These are phyloP conservation scores for Dicrostonyx torquatus DNA, from an alignment of 2,797 vertebrate species.

Conservation along the genomic window DNA sequence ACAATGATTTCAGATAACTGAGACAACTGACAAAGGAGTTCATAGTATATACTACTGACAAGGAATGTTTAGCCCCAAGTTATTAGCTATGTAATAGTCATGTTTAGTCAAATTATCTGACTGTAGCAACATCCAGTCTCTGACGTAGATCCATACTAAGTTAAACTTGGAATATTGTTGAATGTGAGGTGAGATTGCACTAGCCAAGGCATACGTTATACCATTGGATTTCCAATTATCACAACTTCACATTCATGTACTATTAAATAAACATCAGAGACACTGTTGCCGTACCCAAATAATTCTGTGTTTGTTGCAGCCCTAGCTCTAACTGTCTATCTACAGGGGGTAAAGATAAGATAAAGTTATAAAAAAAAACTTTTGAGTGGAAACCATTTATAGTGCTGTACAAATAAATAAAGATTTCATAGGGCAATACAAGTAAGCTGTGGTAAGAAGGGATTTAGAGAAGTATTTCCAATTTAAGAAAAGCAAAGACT, in stretches of 20 bases:
- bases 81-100: background rate
- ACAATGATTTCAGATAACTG: constrained; percentile 18
- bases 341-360: background rate
- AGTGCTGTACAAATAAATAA: background rate
- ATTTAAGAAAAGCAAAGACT: background rate
- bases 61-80: background rate
- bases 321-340: background rate
- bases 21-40: constrained; percentile 6
- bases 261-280: constrained; percentile 1
- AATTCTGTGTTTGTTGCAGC: background rate
- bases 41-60: background rate
- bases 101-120: background rate
- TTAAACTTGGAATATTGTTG: background rate
- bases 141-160: background rate
- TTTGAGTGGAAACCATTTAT: background rate
- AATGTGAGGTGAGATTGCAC: background rate
- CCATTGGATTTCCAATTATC: background rate
- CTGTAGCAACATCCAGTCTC: background rate
- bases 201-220: background rate
- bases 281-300: background rate
- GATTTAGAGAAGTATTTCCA: background rate
- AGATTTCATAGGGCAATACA: background rate
- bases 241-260: background rate
- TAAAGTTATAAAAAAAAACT: background rate
- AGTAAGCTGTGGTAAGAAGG: constrained; percentile 1